phyloP scores from a whole-genome alignment of 2,113 vertebrate species.

The Lycaon pictus region DNA sequence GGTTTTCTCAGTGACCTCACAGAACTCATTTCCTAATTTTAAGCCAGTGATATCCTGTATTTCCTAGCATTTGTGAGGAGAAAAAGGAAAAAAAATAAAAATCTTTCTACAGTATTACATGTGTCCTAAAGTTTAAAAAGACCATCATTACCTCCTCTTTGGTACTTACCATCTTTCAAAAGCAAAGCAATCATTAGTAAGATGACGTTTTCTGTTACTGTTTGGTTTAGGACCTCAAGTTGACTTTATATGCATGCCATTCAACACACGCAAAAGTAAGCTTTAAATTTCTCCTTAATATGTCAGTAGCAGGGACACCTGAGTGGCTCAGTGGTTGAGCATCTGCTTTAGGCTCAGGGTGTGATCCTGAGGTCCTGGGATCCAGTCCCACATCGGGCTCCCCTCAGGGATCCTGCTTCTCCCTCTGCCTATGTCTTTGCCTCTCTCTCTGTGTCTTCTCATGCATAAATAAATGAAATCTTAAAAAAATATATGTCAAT shows the following conservation, averaged over 20 bases:
- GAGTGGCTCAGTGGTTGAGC: too few species aligned
- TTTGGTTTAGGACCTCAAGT: neutral
- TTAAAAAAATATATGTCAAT: neutral
- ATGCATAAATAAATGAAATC: too few species aligned
- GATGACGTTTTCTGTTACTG: neutral
- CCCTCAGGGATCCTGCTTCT: too few species aligned
- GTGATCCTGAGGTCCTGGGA: too few species aligned
- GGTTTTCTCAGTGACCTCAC: neutral
- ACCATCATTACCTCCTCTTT: neutral
- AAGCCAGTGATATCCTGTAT: neutral
- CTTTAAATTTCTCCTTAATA: neutral
- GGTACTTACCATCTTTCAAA: neutral
- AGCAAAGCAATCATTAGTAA: neutral
- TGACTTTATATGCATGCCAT: neutral
- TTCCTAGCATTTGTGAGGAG: neutral
- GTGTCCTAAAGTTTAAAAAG: neutral
- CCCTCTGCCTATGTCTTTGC: too few species aligned
- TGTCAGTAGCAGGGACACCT: neutral
- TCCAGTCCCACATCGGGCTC: too few species aligned
- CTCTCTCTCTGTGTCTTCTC: too few species aligned
- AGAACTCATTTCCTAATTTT: slow-evolving; percentile 38
- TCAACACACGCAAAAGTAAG: neutral
- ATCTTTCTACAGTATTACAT: neutral
- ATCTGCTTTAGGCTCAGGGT: too few species aligned
- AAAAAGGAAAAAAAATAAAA: slow-evolving; percentile 18